phyloP scores from a whole-genome alignment of 2,888 invertebrate genomes.

The Pseudeuparius sepicola region DNA sequence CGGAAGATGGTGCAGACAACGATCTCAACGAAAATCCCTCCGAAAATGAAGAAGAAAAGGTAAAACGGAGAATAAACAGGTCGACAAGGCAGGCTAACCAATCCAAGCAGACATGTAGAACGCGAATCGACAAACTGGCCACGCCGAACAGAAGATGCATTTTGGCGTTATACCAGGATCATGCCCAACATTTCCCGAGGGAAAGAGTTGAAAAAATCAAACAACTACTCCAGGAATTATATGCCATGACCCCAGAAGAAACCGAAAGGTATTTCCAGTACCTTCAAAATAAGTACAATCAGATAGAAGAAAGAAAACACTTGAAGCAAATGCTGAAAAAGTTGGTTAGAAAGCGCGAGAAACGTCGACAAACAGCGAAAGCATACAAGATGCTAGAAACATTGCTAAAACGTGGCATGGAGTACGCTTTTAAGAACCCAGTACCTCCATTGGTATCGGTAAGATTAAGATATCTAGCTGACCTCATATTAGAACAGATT shows the following conservation, averaged over 20 bases:
- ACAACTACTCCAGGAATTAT: slow-evolving; percentile 43
- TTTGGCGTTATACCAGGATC: slow-evolving; percentile 45
- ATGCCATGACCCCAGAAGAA: slow-evolving; percentile 40
- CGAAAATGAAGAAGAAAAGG: slow-evolving; percentile 13
- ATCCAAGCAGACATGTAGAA: slow-evolving; percentile 23
- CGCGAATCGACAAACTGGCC: slow-evolving; percentile 44
- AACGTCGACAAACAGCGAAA: slow-evolving; percentile 17
- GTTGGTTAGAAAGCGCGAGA: slow-evolving; percentile 17
- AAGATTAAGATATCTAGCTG: slow-evolving; percentile 46
- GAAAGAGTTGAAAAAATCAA: slow-evolving; percentile 45
- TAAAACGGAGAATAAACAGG: slow-evolving; percentile 17
- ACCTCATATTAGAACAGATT: slow-evolving; percentile 47
- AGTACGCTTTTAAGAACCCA: slow-evolving; percentile 31
- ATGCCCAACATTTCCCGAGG: slow-evolving; percentile 41
- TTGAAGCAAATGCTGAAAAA: slow-evolving; percentile 25
- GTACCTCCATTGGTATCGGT: slow-evolving; percentile 47
- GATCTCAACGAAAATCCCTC: slow-evolving; percentile 8
- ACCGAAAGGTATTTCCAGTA: slow-evolving; percentile 50
- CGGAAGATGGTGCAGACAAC: slow-evolving; percentile 1
- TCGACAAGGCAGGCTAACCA: slow-evolving; percentile 14
- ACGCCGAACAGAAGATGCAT: slow-evolving; percentile 44
- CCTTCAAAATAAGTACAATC: slow-evolving; percentile 27
- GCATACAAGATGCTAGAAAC: slow-evolving; percentile 21
- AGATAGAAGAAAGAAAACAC: slow-evolving; percentile 21
- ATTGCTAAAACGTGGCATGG: slow-evolving; percentile 25